Evolutionary conservation across 2,113 vertebrate species (phyloP).

Genomic region (Xenotilapia flavipinnis): DNA sequence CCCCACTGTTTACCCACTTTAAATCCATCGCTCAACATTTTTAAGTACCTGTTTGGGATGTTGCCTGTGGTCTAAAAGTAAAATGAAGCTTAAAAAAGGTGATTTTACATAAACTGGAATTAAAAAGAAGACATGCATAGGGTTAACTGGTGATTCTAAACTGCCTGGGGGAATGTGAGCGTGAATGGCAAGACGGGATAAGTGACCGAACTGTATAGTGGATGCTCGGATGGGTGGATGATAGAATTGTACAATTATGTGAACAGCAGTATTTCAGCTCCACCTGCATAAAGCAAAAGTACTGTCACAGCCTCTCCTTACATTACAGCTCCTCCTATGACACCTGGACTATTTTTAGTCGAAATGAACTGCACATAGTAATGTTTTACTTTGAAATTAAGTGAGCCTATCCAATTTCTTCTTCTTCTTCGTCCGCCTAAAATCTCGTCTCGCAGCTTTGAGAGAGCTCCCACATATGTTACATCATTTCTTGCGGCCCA

Average conservation of each 20-base stretch:
- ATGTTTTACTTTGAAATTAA: not conserved
- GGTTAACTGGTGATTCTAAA: not conserved
- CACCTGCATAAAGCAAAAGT: not conserved
- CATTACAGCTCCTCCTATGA: not conserved
- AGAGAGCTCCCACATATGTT: accelerated
- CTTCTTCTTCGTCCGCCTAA: accelerated
- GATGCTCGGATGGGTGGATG: not conserved
- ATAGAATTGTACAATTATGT: not conserved
- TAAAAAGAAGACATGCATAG: not conserved
- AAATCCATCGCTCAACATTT: not conserved
- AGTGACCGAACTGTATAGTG: not conserved
- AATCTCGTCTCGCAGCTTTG: not conserved
- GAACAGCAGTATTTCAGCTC: not conserved
- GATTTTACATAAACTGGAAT: not conserved
- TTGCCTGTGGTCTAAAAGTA: accelerated
- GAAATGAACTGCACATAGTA: not conserved
- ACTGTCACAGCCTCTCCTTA: accelerated
- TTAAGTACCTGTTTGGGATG: not conserved
- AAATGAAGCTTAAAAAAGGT: not conserved
- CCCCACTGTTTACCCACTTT: not conserved
- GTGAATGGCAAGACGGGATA: not conserved
- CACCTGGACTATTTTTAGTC: accelerated
- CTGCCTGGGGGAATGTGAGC: not conserved
- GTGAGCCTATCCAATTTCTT: not conserved
- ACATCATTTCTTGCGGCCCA: not conserved